phyloP scores from a whole-genome alignment of 1,140 invertebrate species.

The Hydropsyche tenuis region DNA sequence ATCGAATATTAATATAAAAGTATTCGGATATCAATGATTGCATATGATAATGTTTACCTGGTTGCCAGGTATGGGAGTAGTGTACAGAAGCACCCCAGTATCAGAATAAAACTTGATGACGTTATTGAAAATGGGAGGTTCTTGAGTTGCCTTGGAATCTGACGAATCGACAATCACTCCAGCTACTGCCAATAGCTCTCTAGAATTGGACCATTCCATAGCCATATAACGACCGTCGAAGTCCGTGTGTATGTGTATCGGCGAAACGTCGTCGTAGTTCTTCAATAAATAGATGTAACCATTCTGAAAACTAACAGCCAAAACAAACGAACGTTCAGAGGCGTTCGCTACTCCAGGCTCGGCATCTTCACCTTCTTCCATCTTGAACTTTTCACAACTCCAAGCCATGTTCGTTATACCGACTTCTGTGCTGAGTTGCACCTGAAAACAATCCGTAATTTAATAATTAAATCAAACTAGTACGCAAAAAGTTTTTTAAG shows the following conservation, averaged over 20 bases:
- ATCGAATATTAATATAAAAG: no score
- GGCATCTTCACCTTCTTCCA: slow-evolving; percentile 89
- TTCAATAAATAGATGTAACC: slow-evolving; percentile 88
- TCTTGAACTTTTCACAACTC: slow-evolving; percentile 98
- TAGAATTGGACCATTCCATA: slow-evolving; percentile 96
- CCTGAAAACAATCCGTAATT: slow-evolving; percentile 61
- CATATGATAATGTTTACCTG: slow-evolving; percentile 54
- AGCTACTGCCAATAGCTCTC: slow-evolving; percentile 90
- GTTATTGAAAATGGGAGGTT: slow-evolving; percentile 69
- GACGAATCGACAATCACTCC: slow-evolving; percentile 65
- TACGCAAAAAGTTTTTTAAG: neutral
- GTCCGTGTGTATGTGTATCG: slow-evolving; percentile 82
- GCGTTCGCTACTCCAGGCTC: slow-evolving; percentile 63
- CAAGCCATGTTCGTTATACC: slow-evolving; percentile 91
- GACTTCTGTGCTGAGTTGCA: slow-evolving; percentile 79
- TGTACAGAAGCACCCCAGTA: slow-evolving; percentile 75
- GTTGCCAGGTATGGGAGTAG: slow-evolving; percentile 75
- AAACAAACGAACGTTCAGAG: slow-evolving; percentile 70
- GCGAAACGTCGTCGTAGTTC: slow-evolving; percentile 91
- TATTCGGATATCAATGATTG: no score
- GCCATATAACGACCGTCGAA: slow-evolving; percentile 77
- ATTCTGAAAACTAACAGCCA: slow-evolving; percentile 88
- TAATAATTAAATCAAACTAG: neutral
- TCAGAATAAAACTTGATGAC: slow-evolving; percentile 81
- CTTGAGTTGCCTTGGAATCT: slow-evolving; percentile 51